phyloP scores from a whole-genome alignment of 2,888 invertebrate genomes.

The Prenolepis imparis region DNA sequence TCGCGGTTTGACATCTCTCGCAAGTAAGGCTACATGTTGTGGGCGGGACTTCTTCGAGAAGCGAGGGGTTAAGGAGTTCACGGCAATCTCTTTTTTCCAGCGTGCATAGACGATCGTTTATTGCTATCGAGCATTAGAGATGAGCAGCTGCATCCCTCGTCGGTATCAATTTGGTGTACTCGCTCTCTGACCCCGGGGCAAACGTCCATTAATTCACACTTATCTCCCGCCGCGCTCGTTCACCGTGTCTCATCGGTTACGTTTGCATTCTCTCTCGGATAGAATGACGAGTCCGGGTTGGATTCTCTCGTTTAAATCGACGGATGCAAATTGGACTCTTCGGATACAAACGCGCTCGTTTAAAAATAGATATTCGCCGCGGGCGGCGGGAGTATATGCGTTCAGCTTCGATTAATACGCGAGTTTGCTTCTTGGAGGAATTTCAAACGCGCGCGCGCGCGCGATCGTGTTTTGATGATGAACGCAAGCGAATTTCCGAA shows the following conservation, averaged over 20 bases:
- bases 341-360: slow-evolving; percentile 54
- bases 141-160: slow-evolving; percentile 3
- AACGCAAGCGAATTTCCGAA: slow-evolving; percentile 13
- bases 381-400: not conserved
- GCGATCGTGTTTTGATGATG: slow-evolving; percentile 30
- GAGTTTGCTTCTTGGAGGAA: slow-evolving; percentile 55
- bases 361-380: slow-evolving; percentile 65
- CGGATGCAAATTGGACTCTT: slow-evolving; percentile 23
- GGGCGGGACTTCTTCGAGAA: not conserved
- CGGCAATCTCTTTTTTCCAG: slow-evolving; percentile 39
- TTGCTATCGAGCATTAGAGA: slow-evolving; percentile 26
- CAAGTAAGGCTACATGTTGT: slow-evolving; percentile 16
- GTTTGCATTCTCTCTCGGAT: not conserved
- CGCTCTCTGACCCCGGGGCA: slow-evolving; percentile 41
- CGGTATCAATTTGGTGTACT: slow-evolving; percentile 31
- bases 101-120: slow-evolving; percentile 4
- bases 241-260: slow-evolving; percentile 3
- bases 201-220: slow-evolving; percentile 53
- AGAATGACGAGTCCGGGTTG: not conserved
- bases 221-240: slow-evolving; percentile 20
- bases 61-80: slow-evolving; percentile 40
- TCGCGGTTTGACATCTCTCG: slow-evolving; percentile 6
- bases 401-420: slow-evolving; percentile 38
- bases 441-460: slow-evolving; percentile 47
- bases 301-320: slow-evolving; percentile 19